phyloP scores from a whole-genome alignment of 2,888 invertebrate genomes.

The Physocephala rufipes region DNA sequence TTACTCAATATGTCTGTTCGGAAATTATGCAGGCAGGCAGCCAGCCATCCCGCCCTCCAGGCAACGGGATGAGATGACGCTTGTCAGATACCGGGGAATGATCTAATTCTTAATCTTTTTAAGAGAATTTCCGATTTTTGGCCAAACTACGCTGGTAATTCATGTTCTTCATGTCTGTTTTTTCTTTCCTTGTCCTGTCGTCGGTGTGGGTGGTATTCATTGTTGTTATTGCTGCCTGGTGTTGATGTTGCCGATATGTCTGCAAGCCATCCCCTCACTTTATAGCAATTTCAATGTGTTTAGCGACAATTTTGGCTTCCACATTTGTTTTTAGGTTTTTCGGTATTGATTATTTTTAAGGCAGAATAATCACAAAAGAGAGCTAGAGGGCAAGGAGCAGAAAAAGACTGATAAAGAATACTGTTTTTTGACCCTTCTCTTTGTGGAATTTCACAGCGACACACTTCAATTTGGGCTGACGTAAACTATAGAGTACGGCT shows the following conservation, averaged over 20 bases:
- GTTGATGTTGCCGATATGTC: not conserved
- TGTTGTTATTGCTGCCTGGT: not conserved
- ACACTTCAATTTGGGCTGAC: slow-evolving; percentile 3
- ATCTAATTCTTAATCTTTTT: slow-evolving; percentile 46
- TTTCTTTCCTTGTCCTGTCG: not conserved
- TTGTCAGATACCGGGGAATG: slow-evolving; percentile 26
- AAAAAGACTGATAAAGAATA: not conserved
- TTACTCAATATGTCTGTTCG: too few species aligned
- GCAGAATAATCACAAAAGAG: not conserved
- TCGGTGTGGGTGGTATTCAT: not conserved
- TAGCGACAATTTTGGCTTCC: slow-evolving; percentile 10
- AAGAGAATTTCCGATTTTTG: slow-evolving; percentile 43
- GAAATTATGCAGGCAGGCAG: too few species aligned
- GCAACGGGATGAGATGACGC: not conserved
- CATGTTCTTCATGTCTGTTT: not conserved
- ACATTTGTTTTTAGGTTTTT: slow-evolving; percentile 17
- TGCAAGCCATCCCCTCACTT: not conserved
- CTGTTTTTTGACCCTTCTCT: not conserved
- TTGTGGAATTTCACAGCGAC: not conserved
- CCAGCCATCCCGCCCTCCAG: too few species aligned
- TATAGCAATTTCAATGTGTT: not conserved
- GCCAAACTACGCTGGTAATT: not conserved
- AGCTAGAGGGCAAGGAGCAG: not conserved
- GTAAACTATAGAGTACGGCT: not conserved
- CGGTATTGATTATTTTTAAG: slow-evolving; percentile 22